Percentiles rank a stretch among this genome's conserved stretches.
phyloP scores from a whole-genome alignment of 2,113 vertebrate genomes.

The Petaurus breviceps region DNA sequence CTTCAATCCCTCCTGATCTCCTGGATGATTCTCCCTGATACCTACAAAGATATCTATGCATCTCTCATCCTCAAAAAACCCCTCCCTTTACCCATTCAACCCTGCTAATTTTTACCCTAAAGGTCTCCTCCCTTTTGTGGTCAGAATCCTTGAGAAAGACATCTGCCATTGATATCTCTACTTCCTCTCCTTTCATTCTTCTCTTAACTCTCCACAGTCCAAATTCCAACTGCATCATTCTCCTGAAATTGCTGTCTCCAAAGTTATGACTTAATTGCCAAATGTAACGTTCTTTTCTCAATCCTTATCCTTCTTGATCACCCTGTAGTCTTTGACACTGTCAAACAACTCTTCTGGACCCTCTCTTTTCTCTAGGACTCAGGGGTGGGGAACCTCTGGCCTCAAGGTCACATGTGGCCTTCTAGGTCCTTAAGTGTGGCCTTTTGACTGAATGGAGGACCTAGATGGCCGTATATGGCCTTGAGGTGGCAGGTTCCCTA shows the following conservation, averaged over 20 bases:
- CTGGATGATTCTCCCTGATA: background rate
- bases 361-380: no score
- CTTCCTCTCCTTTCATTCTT: background rate
- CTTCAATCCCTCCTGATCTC: background rate
- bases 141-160: background rate
- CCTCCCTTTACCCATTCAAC: background rate
- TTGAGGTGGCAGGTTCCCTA: no score
- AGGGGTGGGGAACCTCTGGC: no score
- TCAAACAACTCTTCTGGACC: background rate
- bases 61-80: background rate
- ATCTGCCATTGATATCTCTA: background rate
- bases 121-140: background rate
- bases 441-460: no score
- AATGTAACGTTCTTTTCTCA: background rate
- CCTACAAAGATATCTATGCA: background rate
- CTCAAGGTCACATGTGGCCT: no score
- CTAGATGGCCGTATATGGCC: no score
- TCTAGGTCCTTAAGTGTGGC: no score
- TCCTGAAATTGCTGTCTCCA: background rate
- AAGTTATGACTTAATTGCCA: background rate
- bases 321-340: background rate
- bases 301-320: background rate
- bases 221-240: background rate
- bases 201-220: background rate
- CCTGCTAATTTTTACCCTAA: background rate